A percentile compares a stretch with the other conserved stretches of the same genome.
These are phyloP conservation scores for Onychostruthus taczanowskii DNA, from an alignment of 2,113 vertebrate species.

Conservation along the genomic window DNA sequence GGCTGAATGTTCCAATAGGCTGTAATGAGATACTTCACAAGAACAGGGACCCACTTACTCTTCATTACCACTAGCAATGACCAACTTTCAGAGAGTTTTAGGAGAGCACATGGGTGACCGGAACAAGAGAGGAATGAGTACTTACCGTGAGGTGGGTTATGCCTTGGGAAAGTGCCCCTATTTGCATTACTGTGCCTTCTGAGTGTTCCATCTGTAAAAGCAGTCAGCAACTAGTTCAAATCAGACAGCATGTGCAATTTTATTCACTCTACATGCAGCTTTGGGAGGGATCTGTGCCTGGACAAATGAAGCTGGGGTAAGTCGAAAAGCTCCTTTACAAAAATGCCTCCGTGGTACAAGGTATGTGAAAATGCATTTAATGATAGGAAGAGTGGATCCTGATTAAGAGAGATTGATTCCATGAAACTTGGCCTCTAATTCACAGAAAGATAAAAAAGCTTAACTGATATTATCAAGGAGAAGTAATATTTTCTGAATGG, in stretches of 20 bases:
- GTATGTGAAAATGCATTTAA: not conserved
- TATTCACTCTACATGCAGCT: constrained; percentile 17
- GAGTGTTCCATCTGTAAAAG: constrained; percentile 88
- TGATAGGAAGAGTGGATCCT: not conserved
- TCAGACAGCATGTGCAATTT: not conserved
- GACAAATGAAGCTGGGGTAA: not conserved
- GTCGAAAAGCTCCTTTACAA: not conserved
- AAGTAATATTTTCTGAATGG: not conserved
- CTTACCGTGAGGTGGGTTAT: constrained; percentile 92
- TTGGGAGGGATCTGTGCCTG: not conserved
- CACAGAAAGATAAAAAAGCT: not conserved
- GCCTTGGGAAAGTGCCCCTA: constrained; percentile 90
- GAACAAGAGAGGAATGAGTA: not conserved
- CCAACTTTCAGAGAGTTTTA: not conserved
- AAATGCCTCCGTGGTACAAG: not conserved
- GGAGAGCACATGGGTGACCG: not conserved
- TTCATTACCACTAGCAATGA: not conserved
- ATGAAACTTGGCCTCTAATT: not conserved
- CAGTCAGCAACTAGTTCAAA: constrained; percentile 69
- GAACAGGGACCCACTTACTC: not conserved
- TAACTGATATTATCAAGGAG: not conserved
- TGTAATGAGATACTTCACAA: not conserved
- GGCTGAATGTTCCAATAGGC: not conserved
- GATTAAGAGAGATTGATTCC: not conserved
- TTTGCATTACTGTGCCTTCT: constrained; percentile 85